These are phyloP conservation scores for Chaetorhynchus papuensis DNA, from an alignment of 2,113 vertebrate species.

Conservation along the genomic window DNA sequence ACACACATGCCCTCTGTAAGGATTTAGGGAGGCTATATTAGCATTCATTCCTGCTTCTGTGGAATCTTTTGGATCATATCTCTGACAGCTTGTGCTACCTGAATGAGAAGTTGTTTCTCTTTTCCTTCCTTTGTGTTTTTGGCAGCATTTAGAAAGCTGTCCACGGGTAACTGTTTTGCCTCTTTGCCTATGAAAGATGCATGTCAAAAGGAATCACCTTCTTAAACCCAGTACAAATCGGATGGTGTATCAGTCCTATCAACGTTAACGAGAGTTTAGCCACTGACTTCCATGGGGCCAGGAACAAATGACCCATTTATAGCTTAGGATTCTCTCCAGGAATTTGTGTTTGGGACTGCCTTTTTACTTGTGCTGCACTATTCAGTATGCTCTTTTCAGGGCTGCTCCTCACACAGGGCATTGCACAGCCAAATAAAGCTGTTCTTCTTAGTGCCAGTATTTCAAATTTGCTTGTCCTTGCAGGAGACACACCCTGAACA, in stretches of 20 bases:
- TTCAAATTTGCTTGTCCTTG: not conserved
- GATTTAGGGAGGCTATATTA: not conserved
- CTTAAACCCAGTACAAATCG: not conserved
- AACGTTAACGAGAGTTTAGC: not conserved
- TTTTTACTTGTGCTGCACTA: not conserved
- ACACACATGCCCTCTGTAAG: not conserved
- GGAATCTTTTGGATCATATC: not conserved
- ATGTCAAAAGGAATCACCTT: not conserved
- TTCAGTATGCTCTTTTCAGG: not conserved
- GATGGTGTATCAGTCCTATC: not conserved
- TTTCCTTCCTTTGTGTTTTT: not conserved
- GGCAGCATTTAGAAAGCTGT: not conserved
- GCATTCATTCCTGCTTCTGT: not conserved
- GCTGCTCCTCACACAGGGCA: not conserved
- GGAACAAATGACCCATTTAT: not conserved
- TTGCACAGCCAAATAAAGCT: not conserved
- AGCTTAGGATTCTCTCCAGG: not conserved
- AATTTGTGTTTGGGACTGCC: not conserved
- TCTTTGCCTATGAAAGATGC: not conserved
- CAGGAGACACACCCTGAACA: not conserved
- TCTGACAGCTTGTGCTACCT: not conserved
- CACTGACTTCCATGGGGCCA: not conserved
- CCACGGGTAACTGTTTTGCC: not conserved
- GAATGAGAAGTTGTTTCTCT: not conserved
- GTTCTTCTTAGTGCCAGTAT: not conserved